phyloP scores from a whole-genome alignment of 2,888 invertebrate genomes.

The Mimumesa dahlbomi region DNA sequence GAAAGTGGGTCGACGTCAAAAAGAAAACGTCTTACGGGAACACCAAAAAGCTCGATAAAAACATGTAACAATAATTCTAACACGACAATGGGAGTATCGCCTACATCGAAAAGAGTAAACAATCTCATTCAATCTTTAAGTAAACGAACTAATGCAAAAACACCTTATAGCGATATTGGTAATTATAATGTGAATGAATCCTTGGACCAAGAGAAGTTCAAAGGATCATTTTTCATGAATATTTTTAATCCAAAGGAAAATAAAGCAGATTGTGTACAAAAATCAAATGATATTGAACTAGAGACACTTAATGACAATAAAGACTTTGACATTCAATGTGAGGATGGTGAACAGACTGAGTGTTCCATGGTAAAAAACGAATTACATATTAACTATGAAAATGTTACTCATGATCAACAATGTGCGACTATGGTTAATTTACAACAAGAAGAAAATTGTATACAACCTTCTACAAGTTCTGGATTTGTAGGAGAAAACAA shows the following conservation, averaged over 20 bases:
- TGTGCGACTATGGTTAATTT: neutral
- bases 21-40: neutral
- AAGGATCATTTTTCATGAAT: constrained; percentile 76
- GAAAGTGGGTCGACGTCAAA: neutral
- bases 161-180: constrained; percentile 14
- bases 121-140: constrained; percentile 52
- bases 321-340: too few species aligned
- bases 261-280: neutral
- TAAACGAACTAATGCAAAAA: constrained; percentile 22
- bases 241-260: constrained; percentile 63
- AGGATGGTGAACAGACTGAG: constrained; percentile 18
- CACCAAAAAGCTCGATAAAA: neutral
- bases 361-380: neutral
- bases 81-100: constrained; percentile 37
- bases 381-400: neutral
- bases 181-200: constrained; percentile 31
- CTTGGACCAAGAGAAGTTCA: constrained; percentile 61
- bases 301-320: neutral
- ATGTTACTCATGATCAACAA: constrained; percentile 3
- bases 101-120: constrained; percentile 71
- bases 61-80: constrained; percentile 22
- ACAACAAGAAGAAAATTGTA: neutral
- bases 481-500: neutral
- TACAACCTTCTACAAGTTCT: neutral
- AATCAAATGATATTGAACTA: neutral